Evolutionary conservation across 2,888 invertebrate species (phyloP).

Genomic region (Aleiodes alternator): DNA sequence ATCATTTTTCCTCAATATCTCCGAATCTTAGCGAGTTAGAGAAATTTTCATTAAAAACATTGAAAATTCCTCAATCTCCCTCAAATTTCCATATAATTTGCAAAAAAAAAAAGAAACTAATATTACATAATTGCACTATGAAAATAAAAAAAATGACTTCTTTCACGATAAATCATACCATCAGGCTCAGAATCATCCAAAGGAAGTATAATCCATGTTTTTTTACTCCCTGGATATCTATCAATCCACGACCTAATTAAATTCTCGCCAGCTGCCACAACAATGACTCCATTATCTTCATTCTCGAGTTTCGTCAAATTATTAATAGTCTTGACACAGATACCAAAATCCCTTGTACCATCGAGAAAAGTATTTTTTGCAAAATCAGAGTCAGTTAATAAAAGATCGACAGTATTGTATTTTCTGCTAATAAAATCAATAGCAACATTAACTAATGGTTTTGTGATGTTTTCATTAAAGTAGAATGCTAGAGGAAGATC

Average conservation of each 20-base stretch:
- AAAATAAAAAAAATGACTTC: not conserved
- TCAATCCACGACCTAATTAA: constrained; percentile 67
- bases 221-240: constrained; percentile 53
- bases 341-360: constrained; percentile 61
- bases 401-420: constrained; percentile 64
- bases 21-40: too few relatives aligned
- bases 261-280: constrained; percentile 61
- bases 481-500: constrained; percentile 66
- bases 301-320: constrained; percentile 57
- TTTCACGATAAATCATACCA: constrained; percentile 58
- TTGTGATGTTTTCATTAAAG: constrained; percentile 63
- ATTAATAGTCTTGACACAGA: constrained; percentile 66
- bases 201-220: constrained; percentile 67
- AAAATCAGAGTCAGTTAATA: constrained; percentile 59
- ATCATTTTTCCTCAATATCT: too few relatives aligned
- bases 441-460: constrained; percentile 63
- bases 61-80: too few relatives aligned
- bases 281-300: constrained; percentile 61
- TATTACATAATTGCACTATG: not conserved
- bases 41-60: too few relatives aligned
- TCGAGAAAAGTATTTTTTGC: constrained; percentile 62
- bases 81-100: too few relatives aligned
- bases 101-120: too few relatives aligned
- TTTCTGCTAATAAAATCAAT: constrained; percentile 65
- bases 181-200: constrained; percentile 66